Evolutionary conservation across 2,888 invertebrate species (phyloP).

Genomic region (Drosophila kokeensis): DNA sequence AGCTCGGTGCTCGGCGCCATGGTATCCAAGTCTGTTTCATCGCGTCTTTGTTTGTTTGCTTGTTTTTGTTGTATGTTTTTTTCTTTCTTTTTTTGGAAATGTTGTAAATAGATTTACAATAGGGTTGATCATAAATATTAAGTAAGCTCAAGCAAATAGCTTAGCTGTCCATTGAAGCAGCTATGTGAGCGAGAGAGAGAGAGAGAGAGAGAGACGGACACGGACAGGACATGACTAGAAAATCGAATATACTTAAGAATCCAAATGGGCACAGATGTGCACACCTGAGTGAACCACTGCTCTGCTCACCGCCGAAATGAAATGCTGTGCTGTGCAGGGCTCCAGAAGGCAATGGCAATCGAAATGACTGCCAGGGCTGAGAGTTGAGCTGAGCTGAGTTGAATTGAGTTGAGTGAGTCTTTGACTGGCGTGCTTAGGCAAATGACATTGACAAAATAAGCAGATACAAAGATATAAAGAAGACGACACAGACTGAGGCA

Average conservation of each 20-base stretch:
- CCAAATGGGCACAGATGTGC: slow-evolving; percentile 43
- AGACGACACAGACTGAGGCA: slow-evolving; percentile 6
- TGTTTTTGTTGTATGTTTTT: slow-evolving; percentile 23
- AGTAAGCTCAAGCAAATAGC: slow-evolving; percentile 51
- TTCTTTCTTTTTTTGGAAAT: slow-evolving; percentile 14
- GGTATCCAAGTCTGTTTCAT: neutral
- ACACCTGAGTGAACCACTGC: slow-evolving; percentile 37
- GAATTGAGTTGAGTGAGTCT: slow-evolving; percentile 40
- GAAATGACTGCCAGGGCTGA: slow-evolving; percentile 52
- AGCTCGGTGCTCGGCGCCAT: neutral
- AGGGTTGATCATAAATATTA: slow-evolving; percentile 73
- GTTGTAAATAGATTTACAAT: slow-evolving; percentile 73
- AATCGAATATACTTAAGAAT: slow-evolving; percentile 37
- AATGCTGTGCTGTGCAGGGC: slow-evolving; percentile 16
- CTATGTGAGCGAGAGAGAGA: neutral
- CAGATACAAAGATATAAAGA: slow-evolving; percentile 39
- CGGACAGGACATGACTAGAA: slow-evolving; percentile 21
- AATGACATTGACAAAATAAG: slow-evolving; percentile 74
- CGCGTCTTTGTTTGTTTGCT: neutral
- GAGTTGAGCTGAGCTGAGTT: slow-evolving; percentile 31
- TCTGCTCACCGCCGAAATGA: slow-evolving; percentile 1
- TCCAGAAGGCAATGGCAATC: slow-evolving; percentile 38
- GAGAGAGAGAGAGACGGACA: neutral
- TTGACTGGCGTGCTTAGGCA: slow-evolving; percentile 67
- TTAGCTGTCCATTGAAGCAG: slow-evolving; percentile 28